Percentiles rank a stretch among this genome's conserved stretches.
Evolutionary conservation across 2,797 vertebrate species (phyloP).

Genomic region (Loriculus beryllinus): DNA sequence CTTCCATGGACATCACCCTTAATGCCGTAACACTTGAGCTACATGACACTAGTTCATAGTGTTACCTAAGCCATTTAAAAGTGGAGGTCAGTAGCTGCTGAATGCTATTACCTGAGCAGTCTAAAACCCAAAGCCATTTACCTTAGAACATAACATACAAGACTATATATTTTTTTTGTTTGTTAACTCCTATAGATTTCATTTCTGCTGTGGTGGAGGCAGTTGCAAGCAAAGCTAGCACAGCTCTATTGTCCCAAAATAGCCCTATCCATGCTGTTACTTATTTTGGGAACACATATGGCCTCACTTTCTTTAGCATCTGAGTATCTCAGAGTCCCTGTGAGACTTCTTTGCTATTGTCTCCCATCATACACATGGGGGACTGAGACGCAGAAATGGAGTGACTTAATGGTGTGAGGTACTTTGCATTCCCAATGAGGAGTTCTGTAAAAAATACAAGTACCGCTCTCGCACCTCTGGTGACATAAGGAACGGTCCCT

Average conservation of each 20-base stretch:
- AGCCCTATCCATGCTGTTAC: conserved; percentile 31
- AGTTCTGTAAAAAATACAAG: not conserved
- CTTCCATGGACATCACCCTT: not conserved
- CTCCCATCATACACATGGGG: conserved; percentile 5
- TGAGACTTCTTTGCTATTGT: conserved; percentile 49
- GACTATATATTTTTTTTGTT: not conserved
- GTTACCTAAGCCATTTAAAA: not conserved
- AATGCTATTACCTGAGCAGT: not conserved
- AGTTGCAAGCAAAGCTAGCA: conserved; percentile 20
- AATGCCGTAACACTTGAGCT: not conserved
- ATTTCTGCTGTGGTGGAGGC: not conserved
- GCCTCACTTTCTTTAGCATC: conserved; percentile 47
- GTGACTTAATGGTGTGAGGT: not conserved
- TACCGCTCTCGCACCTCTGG: accelerated
- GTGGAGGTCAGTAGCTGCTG: not conserved
- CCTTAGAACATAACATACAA: not conserved
- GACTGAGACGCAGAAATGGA: not conserved
- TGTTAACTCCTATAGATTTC: not conserved
- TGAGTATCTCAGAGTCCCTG: conserved; percentile 13
- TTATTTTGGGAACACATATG: conserved; percentile 64
- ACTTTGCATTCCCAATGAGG: not conserved
- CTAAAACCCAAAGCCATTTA: not conserved
- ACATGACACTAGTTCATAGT: not conserved
- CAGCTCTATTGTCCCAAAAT: conserved; percentile 56
- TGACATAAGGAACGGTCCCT: not conserved